These are phyloP conservation scores for Atrichornis clamosus DNA, from an alignment of 2,113 vertebrate genomes.

Conservation along the genomic window DNA sequence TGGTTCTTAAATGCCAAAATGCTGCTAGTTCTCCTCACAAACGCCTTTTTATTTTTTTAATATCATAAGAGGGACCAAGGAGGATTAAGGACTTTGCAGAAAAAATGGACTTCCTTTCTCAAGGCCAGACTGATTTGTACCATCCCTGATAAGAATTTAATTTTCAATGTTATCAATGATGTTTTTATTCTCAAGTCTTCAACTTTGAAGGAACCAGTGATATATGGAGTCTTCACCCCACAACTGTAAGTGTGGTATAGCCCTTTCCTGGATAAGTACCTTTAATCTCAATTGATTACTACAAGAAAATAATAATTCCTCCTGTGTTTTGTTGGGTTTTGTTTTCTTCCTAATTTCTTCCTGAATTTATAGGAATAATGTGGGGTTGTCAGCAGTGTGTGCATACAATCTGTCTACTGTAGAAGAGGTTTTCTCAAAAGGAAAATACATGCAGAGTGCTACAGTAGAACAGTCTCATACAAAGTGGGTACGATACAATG, in stretches of 20 bases:
- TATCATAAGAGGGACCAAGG: slow-evolving; percentile 87
- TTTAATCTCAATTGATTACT: background rate
- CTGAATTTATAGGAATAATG: slow-evolving; percentile 81
- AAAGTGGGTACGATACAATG: slow-evolving; percentile 93
- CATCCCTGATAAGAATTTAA: slow-evolving; percentile 88
- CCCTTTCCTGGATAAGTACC: background rate
- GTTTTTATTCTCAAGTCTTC: slow-evolving; percentile 86
- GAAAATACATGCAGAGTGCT: slow-evolving; percentile 96
- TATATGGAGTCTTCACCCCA: slow-evolving; percentile 92
- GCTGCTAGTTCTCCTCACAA: background rate
- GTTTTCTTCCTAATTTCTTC: background rate
- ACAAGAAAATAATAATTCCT: background rate
- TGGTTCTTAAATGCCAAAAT: background rate
- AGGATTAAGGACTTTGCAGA: slow-evolving; percentile 90
- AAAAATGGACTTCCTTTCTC: slow-evolving; percentile 97
- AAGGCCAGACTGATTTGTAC: slow-evolving; percentile 94
- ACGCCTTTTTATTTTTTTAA: background rate
- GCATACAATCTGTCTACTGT: slow-evolving; percentile 85
- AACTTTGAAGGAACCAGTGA: slow-evolving; percentile 80
- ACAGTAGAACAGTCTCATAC: slow-evolving; percentile 93
- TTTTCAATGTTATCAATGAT: slow-evolving; percentile 94
- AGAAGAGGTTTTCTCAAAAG: slow-evolving; percentile 89
- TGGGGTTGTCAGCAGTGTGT: slow-evolving; percentile 93
- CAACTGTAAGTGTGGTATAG: slow-evolving; percentile 84
- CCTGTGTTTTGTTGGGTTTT: background rate